These are phyloP conservation scores for Rhopalosiphum maidis DNA, from an alignment of 1,140 invertebrate species.

Conservation along the genomic window DNA sequence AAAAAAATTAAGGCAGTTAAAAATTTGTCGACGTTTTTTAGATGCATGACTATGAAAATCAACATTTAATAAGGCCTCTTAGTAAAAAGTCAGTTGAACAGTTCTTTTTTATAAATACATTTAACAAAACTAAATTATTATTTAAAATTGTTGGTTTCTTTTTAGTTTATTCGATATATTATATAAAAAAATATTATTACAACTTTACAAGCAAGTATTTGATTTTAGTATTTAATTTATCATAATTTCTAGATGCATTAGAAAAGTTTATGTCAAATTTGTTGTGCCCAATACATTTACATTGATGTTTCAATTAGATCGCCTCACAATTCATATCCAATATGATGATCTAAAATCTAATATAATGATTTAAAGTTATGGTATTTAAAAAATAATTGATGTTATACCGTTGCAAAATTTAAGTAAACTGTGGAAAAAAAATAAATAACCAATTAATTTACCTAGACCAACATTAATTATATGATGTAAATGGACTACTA, in stretches of 20 bases:
- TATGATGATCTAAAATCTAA: conserved; percentile 60
- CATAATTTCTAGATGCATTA: conserved; percentile 20
- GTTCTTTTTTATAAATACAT: conserved; percentile 47
- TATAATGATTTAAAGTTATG: neutral
- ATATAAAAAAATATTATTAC: neutral
- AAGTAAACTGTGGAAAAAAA: conserved; percentile 12
- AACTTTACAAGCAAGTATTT: neutral
- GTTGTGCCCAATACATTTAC: neutral
- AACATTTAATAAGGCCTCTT: conserved; percentile 71
- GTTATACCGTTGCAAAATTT: neutral
- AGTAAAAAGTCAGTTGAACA: conserved; percentile 5
- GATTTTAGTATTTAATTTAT: conserved; percentile 40
- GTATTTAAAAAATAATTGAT: conserved; percentile 42
- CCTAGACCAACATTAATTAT: neutral
- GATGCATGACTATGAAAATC: conserved; percentile 93
- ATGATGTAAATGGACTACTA: neutral
- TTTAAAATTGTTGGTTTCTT: neutral
- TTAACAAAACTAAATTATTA: neutral
- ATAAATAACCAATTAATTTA: neutral
- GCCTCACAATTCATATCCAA: conserved; percentile 58
- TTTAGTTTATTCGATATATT: neutral
- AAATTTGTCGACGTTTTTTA: conserved; percentile 72
- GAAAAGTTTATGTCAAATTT: neutral
- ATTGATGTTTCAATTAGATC: conserved; percentile 19
- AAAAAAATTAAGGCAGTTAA: neutral